Evolutionary conservation across 2,113 vertebrate genomes (phyloP).

Genomic region (cattle (Bos taurus)): ARS-UCD2.0 NC_037333.1:58680501-58681000

Average conservation of each 20-base stretch:
- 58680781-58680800: background rate
- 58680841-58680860: background rate
- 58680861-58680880: background rate
- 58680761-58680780: background rate
- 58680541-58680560: conserved; percentile 7
- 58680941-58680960: background rate
- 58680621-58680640: background rate
- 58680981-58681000: background rate
- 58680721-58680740: background rate
- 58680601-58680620: background rate
- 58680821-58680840: background rate
- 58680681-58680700: background rate
- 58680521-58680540: conserved; percentile 20
- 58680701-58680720: background rate
- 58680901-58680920: background rate
- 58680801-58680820: background rate
- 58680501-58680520: conserved; percentile 8
- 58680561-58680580: background rate
- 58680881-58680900: background rate
- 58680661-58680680: background rate
- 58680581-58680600: conserved; percentile 2
- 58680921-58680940: background rate
- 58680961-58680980: background rate
- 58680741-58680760: background rate
- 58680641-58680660: background rate